phyloP scores from a whole-genome alignment of 2,113 vertebrate genomes.

The Callospermophilus lateralis region DNA sequence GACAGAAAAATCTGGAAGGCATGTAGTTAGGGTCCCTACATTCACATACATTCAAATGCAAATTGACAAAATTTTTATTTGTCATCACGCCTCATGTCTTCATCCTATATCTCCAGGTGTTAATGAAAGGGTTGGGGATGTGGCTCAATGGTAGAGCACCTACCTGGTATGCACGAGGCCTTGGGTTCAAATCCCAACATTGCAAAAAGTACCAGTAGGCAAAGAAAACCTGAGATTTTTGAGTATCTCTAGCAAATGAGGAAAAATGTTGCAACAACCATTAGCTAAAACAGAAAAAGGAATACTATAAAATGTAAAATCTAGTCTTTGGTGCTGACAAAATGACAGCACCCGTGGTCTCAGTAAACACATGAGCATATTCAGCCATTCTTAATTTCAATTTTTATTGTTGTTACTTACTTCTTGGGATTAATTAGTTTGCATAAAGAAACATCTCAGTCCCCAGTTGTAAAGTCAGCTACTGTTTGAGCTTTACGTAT shows the following conservation, averaged over 20 bases:
- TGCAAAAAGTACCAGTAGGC: neutral
- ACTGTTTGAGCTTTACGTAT: neutral
- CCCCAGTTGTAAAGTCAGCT: neutral
- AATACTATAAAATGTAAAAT: neutral
- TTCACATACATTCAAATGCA: neutral
- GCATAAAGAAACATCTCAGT: neutral
- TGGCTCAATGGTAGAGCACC: no score
- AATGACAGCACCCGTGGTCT: neutral
- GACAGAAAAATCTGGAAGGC: neutral
- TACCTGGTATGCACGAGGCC: no score
- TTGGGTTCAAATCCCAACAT: no score
- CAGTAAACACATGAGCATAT: neutral
- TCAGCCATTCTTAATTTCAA: neutral
- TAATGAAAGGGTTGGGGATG: neutral
- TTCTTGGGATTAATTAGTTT: neutral
- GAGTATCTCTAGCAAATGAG: conserved; percentile 37
- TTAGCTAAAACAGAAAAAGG: conserved; percentile 48
- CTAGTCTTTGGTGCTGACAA: neutral
- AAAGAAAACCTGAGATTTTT: conserved; percentile 37
- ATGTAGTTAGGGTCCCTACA: neutral
- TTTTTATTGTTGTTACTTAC: neutral
- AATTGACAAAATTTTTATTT: neutral
- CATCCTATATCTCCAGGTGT: neutral
- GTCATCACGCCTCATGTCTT: neutral
- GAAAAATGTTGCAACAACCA: conserved; percentile 43